Conservation (phyloP, 2,797 vertebrate species). For the Sebastes baramenuke region DNA sequence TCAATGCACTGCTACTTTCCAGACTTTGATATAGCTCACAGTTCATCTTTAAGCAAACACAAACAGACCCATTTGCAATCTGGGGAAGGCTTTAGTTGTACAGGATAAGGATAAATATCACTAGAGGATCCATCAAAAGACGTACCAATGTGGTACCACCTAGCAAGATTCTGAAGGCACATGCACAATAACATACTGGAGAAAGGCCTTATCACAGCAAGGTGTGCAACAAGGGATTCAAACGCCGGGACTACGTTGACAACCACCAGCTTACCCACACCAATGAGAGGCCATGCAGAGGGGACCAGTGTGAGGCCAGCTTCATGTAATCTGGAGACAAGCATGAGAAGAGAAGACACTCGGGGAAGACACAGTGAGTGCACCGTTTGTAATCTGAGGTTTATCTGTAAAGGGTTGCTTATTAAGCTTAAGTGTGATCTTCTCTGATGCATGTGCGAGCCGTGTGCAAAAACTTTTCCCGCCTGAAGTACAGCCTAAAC, state of each 20-base stretch:
- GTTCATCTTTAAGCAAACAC: not conserved
- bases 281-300: not conserved
- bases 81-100: not conserved
- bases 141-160: not conserved
- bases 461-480: not conserved
- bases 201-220: not conserved
- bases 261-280: not conserved
- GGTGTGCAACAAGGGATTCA: not conserved
- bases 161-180: not conserved
- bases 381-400: not conserved
- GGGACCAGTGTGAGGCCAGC: not conserved
- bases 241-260: not conserved
- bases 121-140: not conserved
- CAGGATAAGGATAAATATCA: not conserved
- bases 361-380: not conserved
- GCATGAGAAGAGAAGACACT: not conserved
- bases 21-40: not conserved
- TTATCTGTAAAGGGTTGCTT: not conserved
- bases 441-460: not conserved
- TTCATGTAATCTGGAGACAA: not conserved
- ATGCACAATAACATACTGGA: not conserved
- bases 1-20: not conserved
- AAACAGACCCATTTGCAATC: not conserved
- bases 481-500: not conserved
- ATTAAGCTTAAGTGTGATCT: not conserved